Conservation (phyloP, 2,113 vertebrate genomes). For the Verasper variegatus region DNA sequence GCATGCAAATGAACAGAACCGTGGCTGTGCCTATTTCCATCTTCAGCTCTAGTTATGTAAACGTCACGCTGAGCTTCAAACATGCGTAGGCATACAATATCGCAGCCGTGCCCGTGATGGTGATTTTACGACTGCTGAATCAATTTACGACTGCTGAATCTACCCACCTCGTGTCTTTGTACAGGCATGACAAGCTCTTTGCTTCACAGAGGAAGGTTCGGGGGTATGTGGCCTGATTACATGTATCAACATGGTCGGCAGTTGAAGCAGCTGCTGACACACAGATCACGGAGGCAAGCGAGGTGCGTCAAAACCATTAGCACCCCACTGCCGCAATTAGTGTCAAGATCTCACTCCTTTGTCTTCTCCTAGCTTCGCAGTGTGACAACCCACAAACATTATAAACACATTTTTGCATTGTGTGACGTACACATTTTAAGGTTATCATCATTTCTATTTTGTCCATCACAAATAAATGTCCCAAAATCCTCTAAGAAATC, state of each 20-base stretch:
- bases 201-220: neutral
- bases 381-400: neutral
- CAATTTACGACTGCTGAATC: neutral
- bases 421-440: too few relatives aligned
- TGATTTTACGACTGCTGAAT: neutral
- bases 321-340: neutral
- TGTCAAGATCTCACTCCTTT: too few relatives aligned
- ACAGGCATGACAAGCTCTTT: neutral
- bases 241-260: neutral
- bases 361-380: too few relatives aligned
- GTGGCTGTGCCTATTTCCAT: constrained; percentile 28
- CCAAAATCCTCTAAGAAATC: too few relatives aligned
- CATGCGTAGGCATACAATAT: constrained; percentile 7
- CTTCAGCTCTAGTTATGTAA: constrained; percentile 19
- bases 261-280: neutral
- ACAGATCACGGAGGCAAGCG: too few relatives aligned
- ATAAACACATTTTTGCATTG: neutral
- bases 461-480: neutral
- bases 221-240: neutral
- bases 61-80: neutral
- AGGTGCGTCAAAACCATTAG: neutral
- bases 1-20: constrained; percentile 21
- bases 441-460: neutral
- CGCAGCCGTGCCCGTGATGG: neutral
- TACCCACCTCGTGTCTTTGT: neutral